phyloP scores from a whole-genome alignment of 2,888 invertebrate species.

The Cacoxenus indagator region DNA sequence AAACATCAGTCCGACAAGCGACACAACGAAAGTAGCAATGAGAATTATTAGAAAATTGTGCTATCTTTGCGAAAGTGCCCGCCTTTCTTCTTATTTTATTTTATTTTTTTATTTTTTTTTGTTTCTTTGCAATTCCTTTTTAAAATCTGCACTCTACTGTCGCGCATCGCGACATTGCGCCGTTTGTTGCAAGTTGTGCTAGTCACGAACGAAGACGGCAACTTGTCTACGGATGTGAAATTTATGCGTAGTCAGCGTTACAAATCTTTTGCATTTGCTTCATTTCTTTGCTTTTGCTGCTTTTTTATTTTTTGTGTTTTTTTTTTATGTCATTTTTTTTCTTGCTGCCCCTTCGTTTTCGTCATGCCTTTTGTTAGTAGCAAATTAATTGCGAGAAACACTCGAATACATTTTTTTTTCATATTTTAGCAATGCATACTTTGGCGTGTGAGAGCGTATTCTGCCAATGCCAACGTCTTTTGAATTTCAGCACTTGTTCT shows the following conservation, averaged over 20 bases:
- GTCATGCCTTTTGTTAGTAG: constrained; percentile 30
- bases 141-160: constrained; percentile 40
- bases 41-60: constrained; percentile 6
- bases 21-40: background rate
- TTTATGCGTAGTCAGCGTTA: constrained; percentile 59
- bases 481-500: constrained; percentile 23
- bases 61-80: constrained; percentile 6
- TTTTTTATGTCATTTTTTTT: constrained; percentile 32
- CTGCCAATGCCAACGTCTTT: background rate
- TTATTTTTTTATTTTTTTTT: background rate
- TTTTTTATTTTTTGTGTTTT: constrained; percentile 29
- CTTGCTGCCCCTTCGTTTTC: constrained; percentile 8
- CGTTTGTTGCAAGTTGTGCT: background rate
- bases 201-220: constrained; percentile 41
- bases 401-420: background rate
- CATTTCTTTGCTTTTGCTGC: constrained; percentile 28
- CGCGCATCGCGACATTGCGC: constrained; percentile 28
- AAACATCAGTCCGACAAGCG: background rate
- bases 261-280: constrained; percentile 23
- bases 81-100: background rate
- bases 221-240: constrained; percentile 60
- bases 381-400: constrained; percentile 59
- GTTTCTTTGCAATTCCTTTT: background rate
- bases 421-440: constrained; percentile 7
- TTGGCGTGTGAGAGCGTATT: constrained; percentile 21